Evolutionary conservation across 2,797 vertebrate genomes (phyloP).

Genomic region (Clarias laeviceps): DNA sequence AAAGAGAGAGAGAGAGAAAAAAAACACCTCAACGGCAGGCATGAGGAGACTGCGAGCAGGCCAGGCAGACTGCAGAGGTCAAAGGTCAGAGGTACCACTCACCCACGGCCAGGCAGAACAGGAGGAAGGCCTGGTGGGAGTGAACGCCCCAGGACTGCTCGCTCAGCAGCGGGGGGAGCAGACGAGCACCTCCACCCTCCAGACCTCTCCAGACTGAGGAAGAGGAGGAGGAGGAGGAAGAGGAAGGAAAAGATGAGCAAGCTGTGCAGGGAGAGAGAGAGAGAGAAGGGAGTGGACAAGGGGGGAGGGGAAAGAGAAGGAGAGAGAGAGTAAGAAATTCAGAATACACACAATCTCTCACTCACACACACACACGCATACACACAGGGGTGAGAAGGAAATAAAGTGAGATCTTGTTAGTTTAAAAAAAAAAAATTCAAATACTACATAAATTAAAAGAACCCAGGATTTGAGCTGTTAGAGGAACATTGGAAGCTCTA

Average conservation of each 20-base stretch:
- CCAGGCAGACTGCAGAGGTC: slow-evolving; percentile 25
- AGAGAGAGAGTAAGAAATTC: slow-evolving; percentile 65
- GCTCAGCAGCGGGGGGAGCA: slow-evolving; percentile 90
- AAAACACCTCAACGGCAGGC: slow-evolving; percentile 5
- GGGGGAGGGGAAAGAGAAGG: slow-evolving; percentile 60
- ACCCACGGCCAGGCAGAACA: slow-evolving; percentile 97
- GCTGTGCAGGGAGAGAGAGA: slow-evolving; percentile 68
- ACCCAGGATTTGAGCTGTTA: neutral
- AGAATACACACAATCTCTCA: slow-evolving; percentile 56
- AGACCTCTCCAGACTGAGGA: slow-evolving; percentile 73
- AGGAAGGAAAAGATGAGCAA: slow-evolving; percentile 69
- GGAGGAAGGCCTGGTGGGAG: slow-evolving; percentile 82
- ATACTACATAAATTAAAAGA: slow-evolving; percentile 26
- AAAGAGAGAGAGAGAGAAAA: neutral
- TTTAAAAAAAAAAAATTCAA: slow-evolving; percentile 25
- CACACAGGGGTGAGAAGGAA: neutral
- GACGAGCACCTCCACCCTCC: slow-evolving; percentile 74
- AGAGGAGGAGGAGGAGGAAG: slow-evolving; percentile 74
- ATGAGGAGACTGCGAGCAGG: neutral
- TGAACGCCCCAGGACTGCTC: slow-evolving; percentile 91
- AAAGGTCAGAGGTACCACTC: slow-evolving; percentile 75
- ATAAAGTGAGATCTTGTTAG: neutral
- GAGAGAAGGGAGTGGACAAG: slow-evolving; percentile 70
- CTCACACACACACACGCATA: neutral
- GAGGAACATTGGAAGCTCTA: neutral